Evolutionary conservation across 2,113 vertebrate species (phyloP).

Genomic region (Poicephalus gulielmi): DNA sequence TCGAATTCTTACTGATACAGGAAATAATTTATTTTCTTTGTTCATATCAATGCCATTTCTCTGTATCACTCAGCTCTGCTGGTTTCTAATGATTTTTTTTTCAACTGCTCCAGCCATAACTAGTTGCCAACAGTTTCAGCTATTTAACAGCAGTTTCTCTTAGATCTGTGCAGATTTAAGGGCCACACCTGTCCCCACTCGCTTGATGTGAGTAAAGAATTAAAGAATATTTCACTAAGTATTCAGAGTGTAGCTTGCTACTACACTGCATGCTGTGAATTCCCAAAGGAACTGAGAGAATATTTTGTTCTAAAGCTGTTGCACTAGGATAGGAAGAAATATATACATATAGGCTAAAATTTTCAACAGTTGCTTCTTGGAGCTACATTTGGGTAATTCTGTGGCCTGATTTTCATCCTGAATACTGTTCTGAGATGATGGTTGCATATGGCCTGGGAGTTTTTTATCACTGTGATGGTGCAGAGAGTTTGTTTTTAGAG

Average conservation of each 20-base stretch:
- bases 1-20: slow-evolving; percentile 1
- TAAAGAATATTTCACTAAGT: background rate
- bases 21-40: background rate
- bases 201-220: background rate
- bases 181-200: background rate
- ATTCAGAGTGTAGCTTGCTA: background rate
- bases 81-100: background rate
- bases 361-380: background rate
- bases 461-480: background rate
- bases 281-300: background rate
- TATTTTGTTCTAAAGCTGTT: background rate
- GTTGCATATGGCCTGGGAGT: background rate
- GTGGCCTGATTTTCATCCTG: background rate
- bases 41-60: background rate
- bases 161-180: background rate
- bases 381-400: background rate
- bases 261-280: background rate
- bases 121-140: background rate
- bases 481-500: background rate
- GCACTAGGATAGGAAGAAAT: background rate
- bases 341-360: background rate
- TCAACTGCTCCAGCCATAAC: background rate
- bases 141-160: background rate
- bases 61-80: background rate
- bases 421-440: background rate